phyloP scores from a whole-genome alignment of 2,113 vertebrate species.

The Baryphthengus martii region DNA sequence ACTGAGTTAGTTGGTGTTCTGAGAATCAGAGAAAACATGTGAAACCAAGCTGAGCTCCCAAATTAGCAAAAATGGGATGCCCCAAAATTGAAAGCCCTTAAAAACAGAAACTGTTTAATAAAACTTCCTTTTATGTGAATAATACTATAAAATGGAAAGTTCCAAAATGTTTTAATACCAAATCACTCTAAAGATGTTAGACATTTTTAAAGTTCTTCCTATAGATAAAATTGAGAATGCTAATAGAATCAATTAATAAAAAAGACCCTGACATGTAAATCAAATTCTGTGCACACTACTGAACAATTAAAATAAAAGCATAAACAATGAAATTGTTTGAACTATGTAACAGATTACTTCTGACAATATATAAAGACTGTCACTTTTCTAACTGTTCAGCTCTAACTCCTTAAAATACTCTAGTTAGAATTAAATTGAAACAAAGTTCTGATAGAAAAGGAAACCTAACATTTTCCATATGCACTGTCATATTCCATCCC shows the following conservation, averaged over 20 bases:
- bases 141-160: not conserved
- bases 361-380: not conserved
- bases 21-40: not conserved
- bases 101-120: not conserved
- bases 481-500: slow-evolving; percentile 81
- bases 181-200: not conserved
- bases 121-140: not conserved
- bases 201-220: not conserved
- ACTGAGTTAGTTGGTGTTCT: not conserved
- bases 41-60: not conserved
- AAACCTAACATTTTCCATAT: slow-evolving; percentile 84
- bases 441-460: slow-evolving; percentile 42
- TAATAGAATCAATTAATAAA: not conserved
- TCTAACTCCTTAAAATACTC: slow-evolving; percentile 62
- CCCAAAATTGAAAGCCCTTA: not conserved
- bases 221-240: not conserved
- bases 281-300: not conserved
- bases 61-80: not conserved
- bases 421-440: slow-evolving; percentile 39
- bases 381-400: slow-evolving; percentile 12
- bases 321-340: slow-evolving; percentile 7
- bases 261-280: not conserved
- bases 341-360: not conserved
- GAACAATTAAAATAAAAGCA: slow-evolving; percentile 32
- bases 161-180: not conserved